phyloP scores from a whole-genome alignment of 2,797 vertebrate species.

The Argentina silus region DNA sequence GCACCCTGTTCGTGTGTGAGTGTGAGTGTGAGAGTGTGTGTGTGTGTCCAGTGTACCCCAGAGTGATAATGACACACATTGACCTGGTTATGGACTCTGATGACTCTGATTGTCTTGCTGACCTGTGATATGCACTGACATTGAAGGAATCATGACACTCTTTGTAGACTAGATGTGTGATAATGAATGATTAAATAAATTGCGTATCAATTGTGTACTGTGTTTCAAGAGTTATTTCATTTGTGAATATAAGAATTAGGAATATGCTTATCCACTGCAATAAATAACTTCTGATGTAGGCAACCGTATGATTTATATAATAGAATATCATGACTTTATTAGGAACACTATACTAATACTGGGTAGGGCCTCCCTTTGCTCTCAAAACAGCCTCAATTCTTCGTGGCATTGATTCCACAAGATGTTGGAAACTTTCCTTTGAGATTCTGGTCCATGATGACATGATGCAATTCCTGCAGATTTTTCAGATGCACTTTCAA shows the following conservation, averaged over 20 bases:
- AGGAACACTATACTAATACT: too few species aligned
- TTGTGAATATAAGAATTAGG: not conserved
- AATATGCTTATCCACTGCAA: too few species aligned
- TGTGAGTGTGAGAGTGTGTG: not conserved
- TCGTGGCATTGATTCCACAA: too few species aligned
- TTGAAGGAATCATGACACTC: constrained; percentile 76
- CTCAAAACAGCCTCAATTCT: too few species aligned
- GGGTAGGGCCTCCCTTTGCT: too few species aligned
- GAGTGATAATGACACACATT: constrained; percentile 22
- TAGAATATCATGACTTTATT: too few species aligned
- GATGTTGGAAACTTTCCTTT: too few species aligned
- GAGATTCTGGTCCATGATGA: too few species aligned
- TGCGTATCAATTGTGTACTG: constrained; percentile 47
- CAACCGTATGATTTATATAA: too few species aligned
- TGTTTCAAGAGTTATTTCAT: constrained; percentile 36
- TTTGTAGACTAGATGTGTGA: constrained; percentile 69
- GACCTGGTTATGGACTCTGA: constrained; percentile 66
- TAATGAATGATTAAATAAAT: constrained; percentile 73
- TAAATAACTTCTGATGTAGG: too few species aligned
- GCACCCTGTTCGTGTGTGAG: constrained; percentile 10
- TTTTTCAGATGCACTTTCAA: too few species aligned
- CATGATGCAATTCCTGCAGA: too few species aligned
- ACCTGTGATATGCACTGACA: constrained; percentile 90
- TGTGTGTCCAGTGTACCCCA: not conserved
- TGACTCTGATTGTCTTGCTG: constrained; percentile 77